Percentiles rank a stretch among this genome's conserved stretches.
Conservation (phyloP, 2,888 invertebrate species). For the Psococerastis gibbosa region DNA sequence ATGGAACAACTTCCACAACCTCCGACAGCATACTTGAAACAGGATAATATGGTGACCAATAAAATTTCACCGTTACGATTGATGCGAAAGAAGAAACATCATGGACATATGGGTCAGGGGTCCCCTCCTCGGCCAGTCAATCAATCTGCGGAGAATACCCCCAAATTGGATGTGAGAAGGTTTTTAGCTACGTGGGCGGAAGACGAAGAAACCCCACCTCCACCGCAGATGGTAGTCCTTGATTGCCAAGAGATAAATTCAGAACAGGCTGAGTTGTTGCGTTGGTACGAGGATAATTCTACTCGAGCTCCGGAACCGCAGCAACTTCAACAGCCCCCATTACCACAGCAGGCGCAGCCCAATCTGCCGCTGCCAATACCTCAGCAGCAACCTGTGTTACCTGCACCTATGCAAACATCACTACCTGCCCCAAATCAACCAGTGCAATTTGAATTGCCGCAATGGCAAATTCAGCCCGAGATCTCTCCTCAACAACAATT, state of each 20-base stretch:
- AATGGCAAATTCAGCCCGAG: too few relatives aligned
- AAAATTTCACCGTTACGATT: conserved; percentile 4
- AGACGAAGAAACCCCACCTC: neutral
- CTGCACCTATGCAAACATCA: too few relatives aligned
- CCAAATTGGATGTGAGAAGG: neutral
- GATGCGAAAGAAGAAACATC: neutral
- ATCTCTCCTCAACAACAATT: too few relatives aligned
- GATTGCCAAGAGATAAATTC: conserved; percentile 1
- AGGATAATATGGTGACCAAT: neutral
- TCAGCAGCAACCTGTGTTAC: neutral
- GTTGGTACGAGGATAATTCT: neutral
- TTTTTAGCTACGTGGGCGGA: conserved; percentile 1
- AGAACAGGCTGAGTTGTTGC: neutral
- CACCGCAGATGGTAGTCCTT: conserved; percentile 3
- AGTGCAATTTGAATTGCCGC: too few relatives aligned
- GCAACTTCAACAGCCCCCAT: too few relatives aligned
- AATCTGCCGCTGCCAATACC: too few relatives aligned
- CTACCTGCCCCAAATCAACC: too few relatives aligned
- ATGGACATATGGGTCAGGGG: neutral
- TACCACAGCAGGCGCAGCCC: too few relatives aligned
- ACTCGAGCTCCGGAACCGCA: too few relatives aligned
- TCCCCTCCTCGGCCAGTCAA: neutral
- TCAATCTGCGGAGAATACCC: neutral
- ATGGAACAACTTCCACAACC: neutral
- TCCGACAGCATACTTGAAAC: neutral